Percentiles rank a stretch among this genome's conserved stretches.
Conservation (phyloP, 2,797 vertebrate genomes). For the Numenius phaeopus region DNA sequence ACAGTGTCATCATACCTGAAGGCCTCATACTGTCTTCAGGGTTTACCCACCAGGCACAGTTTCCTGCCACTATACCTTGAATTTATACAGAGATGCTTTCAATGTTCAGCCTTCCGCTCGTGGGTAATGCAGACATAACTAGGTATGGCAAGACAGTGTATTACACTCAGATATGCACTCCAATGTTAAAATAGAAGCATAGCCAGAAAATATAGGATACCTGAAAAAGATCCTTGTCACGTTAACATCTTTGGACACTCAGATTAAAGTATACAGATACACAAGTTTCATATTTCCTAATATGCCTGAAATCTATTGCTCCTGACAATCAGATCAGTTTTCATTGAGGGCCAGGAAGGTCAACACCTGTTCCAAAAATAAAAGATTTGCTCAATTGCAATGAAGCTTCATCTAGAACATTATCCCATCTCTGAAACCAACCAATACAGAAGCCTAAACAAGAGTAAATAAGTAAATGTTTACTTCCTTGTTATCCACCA, state of each 20-base stretch:
- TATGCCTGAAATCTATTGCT: neutral
- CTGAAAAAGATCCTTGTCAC: neutral
- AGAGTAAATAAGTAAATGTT: neutral
- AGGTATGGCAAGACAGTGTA: neutral
- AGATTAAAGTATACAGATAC: neutral
- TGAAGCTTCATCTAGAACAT: neutral
- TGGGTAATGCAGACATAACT: neutral
- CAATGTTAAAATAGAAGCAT: neutral
- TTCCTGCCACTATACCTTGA: neutral
- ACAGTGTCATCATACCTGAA: neutral
- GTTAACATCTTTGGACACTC: neutral
- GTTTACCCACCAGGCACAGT: neutral
- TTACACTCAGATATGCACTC: neutral
- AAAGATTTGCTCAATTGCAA: neutral
- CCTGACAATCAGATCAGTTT: neutral
- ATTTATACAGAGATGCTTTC: neutral
- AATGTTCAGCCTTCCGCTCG: neutral
- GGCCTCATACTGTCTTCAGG: neutral
- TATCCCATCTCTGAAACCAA: neutral
- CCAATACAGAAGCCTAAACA: neutral
- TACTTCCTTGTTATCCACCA: neutral
- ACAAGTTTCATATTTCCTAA: neutral
- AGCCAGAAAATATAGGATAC: neutral
- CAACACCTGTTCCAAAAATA: neutral
- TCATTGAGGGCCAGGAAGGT: neutral